Percentiles rank a stretch among this genome's conserved stretches.
Conservation (phyloP, 1,140 invertebrate genomes). For the Conopomorpha cramerella region DNA sequence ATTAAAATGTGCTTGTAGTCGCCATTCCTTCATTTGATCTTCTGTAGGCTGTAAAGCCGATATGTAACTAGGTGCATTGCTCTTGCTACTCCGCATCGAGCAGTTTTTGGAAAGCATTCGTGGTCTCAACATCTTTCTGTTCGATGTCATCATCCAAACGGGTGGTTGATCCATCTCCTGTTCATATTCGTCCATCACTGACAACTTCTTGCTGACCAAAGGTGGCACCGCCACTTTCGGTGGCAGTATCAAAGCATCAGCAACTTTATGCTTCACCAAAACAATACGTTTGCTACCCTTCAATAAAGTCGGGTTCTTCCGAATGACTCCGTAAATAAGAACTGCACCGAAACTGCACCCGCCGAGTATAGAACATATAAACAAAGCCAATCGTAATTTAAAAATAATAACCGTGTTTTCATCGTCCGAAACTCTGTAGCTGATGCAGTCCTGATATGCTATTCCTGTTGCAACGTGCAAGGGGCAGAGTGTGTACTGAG, state of each 20-base stretch:
- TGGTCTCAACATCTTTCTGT: no score
- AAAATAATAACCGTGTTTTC: no score
- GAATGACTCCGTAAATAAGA: conserved; percentile 46
- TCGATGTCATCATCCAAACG: conserved; percentile 10
- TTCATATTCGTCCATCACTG: no score
- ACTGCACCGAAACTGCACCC: conserved; percentile 30
- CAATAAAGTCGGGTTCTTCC: conserved; percentile 58
- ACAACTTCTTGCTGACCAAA: conserved; percentile 13
- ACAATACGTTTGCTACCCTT: conserved; percentile 65
- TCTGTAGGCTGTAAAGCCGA: conserved; percentile 54
- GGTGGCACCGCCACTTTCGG: conserved; percentile 26
- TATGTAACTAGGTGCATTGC: conserved; percentile 54
- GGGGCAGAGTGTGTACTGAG: no score
- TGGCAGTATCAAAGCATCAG: conserved; percentile 61
- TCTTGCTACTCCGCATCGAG: conserved; percentile 42
- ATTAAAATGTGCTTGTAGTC: conserved; percentile 11
- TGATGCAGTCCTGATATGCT: no score
- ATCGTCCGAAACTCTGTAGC: no score
- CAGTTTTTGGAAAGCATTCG: conserved; percentile 14
- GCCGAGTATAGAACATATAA: conserved; percentile 19
- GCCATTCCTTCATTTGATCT: conserved; percentile 53
- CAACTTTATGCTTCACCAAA: conserved; percentile 57
- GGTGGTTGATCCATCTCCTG: conserved; percentile 11
- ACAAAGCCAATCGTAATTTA: conserved; percentile 18
- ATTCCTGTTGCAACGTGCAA: no score